phyloP scores from a whole-genome alignment of 1,140 invertebrate genomes.

The Bombus affinis region DNA sequence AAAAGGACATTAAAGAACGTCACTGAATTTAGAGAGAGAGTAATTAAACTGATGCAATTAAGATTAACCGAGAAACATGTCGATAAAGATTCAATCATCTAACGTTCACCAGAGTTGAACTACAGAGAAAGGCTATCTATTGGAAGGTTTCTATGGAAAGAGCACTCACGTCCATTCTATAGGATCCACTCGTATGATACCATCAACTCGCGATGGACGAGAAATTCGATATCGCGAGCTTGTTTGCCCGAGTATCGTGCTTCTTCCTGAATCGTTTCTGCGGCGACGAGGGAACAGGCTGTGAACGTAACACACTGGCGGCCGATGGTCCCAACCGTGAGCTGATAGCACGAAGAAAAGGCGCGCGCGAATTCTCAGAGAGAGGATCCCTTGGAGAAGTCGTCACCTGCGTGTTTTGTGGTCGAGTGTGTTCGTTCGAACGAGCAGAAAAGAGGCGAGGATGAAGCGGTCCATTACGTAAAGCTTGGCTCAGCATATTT shows the following conservation, averaged over 20 bases:
- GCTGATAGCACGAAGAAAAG: not conserved
- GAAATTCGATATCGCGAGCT: conserved; percentile 41
- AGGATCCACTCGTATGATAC: conserved; percentile 27
- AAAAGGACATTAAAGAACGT: not conserved
- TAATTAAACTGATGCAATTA: not conserved
- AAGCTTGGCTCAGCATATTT: conserved; percentile 65
- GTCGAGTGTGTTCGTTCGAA: conserved; percentile 33
- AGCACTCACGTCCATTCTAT: conserved; percentile 61
- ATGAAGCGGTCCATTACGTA: conserved; percentile 54
- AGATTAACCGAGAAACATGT: not conserved
- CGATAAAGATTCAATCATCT: not conserved
- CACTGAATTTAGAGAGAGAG: not conserved
- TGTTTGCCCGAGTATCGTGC: conserved; percentile 12
- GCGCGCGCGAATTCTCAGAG: not conserved
- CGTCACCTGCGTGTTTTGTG: conserved; percentile 40
- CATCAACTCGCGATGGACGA: conserved; percentile 32
- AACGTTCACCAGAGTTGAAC: not conserved
- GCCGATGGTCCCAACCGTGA: not conserved
- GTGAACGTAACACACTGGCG: no score
- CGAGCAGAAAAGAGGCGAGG: not conserved
- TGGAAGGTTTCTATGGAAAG: conserved; percentile 19
- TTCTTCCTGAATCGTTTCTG: conserved; percentile 31
- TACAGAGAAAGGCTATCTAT: not conserved
- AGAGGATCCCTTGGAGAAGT: conserved; percentile 26
- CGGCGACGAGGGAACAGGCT: not conserved